Evolutionary conservation across 2,888 invertebrate species (phyloP).

Genomic region (Sesia bembeciformis): DNA sequence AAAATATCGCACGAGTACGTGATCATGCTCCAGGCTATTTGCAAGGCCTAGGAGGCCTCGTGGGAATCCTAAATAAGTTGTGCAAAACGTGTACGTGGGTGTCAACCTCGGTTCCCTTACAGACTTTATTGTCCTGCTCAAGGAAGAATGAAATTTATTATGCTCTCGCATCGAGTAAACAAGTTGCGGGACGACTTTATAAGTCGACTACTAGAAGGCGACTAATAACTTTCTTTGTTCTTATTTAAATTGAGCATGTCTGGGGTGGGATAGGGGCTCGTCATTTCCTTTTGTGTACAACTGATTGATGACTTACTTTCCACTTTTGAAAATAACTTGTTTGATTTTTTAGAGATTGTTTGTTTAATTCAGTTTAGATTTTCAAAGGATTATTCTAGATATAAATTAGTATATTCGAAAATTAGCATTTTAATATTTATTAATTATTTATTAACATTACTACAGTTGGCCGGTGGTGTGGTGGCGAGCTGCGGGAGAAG

Average conservation of each 20-base stretch:
- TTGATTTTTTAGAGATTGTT: no score
- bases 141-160: slow-evolving; percentile 18
- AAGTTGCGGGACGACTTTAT: slow-evolving; percentile 5
- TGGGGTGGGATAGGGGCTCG: no score
- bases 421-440: no score
- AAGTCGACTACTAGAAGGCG: neutral
- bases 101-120: slow-evolving; percentile 3
- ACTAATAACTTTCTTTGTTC: neutral
- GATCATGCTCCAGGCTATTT: slow-evolving; percentile 9
- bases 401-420: no score
- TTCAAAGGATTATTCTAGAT: no score
- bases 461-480: no score
- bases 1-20: neutral
- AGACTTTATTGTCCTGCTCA: slow-evolving; percentile 12
- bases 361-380: no score
- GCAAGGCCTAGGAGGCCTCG: slow-evolving; percentile 9
- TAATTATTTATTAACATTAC: no score
- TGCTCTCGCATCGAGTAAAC: slow-evolving; percentile 13
- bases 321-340: no score
- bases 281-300: no score
- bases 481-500: no score
- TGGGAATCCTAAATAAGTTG: slow-evolving; percentile 31
- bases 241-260: neutral
- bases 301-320: no score
- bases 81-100: slow-evolving; percentile 14